Percentiles rank a stretch among this genome's conserved stretches.
phyloP scores from a whole-genome alignment of 1,140 invertebrate genomes.

The Lerema accius region DNA sequence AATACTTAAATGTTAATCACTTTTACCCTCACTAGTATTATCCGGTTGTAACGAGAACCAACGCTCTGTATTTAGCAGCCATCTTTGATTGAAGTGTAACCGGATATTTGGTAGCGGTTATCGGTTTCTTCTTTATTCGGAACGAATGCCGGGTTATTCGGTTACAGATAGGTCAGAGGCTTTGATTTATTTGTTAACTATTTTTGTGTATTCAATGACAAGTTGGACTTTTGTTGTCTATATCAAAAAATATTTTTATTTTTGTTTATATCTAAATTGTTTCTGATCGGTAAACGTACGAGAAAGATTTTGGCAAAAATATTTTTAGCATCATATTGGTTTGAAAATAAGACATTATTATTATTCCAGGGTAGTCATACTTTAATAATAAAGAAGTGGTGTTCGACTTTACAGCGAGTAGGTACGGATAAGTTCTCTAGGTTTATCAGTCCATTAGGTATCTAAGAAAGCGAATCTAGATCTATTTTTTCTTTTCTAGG shows the following conservation, averaged over 20 bases:
- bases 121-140: conserved; percentile 50
- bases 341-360: too few species aligned
- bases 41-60: conserved; percentile 1
- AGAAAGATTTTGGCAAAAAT: too few species aligned
- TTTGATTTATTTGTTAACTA: conserved; percentile 44
- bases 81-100: conserved; percentile 34
- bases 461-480: too few species aligned
- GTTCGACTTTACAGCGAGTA: too few species aligned
- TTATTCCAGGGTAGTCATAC: too few species aligned
- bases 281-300: too few species aligned
- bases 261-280: too few species aligned
- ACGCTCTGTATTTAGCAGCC: conserved; percentile 6
- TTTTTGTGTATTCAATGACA: conserved; percentile 6
- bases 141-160: conserved; percentile 48
- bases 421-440: too few species aligned
- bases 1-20: background rate
- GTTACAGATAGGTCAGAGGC: conserved; percentile 47
- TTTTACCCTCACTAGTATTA: background rate
- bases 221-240: background rate
- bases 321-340: too few species aligned
- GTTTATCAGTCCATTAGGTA: too few species aligned
- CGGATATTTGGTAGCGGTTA: conserved; percentile 43
- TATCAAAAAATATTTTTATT: too few species aligned
- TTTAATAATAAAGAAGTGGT: too few species aligned
- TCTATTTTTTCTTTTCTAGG: background rate